Evolutionary conservation across 1,140 invertebrate genomes (phyloP), one percentile per base, ranked within the genome.

Genomic region (Acromyrmex charruanus): DNA sequence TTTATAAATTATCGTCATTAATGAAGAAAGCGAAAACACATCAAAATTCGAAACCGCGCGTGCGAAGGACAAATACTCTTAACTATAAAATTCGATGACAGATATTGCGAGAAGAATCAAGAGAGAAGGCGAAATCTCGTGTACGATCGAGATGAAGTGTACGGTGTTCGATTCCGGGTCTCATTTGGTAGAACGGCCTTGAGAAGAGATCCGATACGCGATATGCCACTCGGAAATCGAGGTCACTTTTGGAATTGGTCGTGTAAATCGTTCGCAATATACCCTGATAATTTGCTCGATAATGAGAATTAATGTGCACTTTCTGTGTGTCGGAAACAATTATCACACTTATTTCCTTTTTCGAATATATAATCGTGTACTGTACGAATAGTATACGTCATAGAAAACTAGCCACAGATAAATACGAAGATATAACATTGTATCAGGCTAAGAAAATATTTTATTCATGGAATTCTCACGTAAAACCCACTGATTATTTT

Each of bases 81-180:
- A 79, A 51, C 44, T 69, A 58, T 55, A 51, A 81, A 71, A 31
- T 68, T 16, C 16, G 12, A 21, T 39, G 65, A 59, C 31, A 31
- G 5, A 44, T 39, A n/a, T 21, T 44, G 44, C 39, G 58, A 39
- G 31, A 63, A 44, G 7, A 10, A 31, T 25, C 9, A 9, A 63
- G n/a, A 74, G 69, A 84, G 28, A 74, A 85, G 31, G 53, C 21
- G 71, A 85, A 49, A 63, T 63, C 61, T 71, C 55, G 21, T 77
- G 14, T 66, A 49, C 31, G 63, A 81, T 86, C 77, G 28, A 71
- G 49, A 53, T 79, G 39, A 82, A 14, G 58, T 55, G 77, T 51
- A 71, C 55, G 16, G 14, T 51, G 39, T 59, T 80, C 53, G 85
- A 86, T 86, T 86, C 85, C 85, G 77, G 77, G 85, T 86, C 77